These are phyloP conservation scores for Tapirus indicus DNA, from an alignment of 2,797 vertebrate species.

Conservation along the genomic window DNA sequence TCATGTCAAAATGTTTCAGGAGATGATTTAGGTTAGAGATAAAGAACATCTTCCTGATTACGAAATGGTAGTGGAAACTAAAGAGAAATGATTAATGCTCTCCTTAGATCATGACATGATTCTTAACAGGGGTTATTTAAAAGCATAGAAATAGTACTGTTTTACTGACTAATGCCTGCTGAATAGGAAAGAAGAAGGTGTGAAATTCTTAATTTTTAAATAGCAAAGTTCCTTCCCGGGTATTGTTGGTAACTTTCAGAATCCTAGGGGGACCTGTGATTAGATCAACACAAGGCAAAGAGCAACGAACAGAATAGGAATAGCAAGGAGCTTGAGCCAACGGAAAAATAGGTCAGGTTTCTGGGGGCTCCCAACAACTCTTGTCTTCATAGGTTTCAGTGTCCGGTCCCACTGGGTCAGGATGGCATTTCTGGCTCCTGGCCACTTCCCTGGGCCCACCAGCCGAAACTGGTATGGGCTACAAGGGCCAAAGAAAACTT, in stretches of 20 bases:
- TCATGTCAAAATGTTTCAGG: not conserved
- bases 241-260: not conserved
- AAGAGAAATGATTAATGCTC: not conserved
- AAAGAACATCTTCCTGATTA: not conserved
- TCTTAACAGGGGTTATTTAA: not conserved
- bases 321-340: slow-evolving; percentile 71
- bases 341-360: slow-evolving; percentile 55
- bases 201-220: slow-evolving; percentile 17
- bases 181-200: not conserved
- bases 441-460: slow-evolving; percentile 91
- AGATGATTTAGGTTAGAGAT: not conserved
- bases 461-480: slow-evolving; percentile 93
- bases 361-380: slow-evolving; percentile 34
- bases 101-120: not conserved
- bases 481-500: slow-evolving; percentile 89
- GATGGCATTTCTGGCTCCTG: slow-evolving; percentile 91
- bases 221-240: not conserved
- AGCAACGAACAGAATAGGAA: slow-evolving; percentile 69
- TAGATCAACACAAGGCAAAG: slow-evolving; percentile 52
- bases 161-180: not conserved
- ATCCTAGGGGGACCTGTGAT: not conserved
- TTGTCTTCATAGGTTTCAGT: slow-evolving; percentile 86
- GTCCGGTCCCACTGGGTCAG: slow-evolving; percentile 92
- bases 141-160: not conserved
- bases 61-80: not conserved